phyloP scores from a whole-genome alignment of 1,140 invertebrate genomes.

The Lerema accius region DNA sequence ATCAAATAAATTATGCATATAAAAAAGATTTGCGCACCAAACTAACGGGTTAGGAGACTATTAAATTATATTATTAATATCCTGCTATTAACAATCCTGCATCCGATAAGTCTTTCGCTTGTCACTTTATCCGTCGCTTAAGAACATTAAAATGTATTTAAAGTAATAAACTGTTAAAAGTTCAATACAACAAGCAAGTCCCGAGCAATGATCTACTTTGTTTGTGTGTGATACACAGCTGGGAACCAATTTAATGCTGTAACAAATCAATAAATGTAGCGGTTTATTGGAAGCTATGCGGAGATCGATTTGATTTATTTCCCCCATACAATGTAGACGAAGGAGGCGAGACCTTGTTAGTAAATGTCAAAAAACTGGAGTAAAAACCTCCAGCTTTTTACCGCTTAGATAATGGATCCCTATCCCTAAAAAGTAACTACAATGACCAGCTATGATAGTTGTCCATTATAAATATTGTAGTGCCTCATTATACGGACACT shows the following conservation, averaged over 20 bases:
- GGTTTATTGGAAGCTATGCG: constrained; percentile 79
- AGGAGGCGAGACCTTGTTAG: constrained; percentile 75
- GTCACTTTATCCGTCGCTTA: too few relatives aligned
- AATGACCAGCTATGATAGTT: constrained; percentile 16
- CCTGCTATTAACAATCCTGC: too few relatives aligned
- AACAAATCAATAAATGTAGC: constrained; percentile 82
- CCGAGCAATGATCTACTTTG: constrained; percentile 50
- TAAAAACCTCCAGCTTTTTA: constrained; percentile 28
- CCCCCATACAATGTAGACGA: constrained; percentile 59
- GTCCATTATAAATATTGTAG: constrained; percentile 22
- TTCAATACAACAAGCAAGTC: constrained; percentile 39
- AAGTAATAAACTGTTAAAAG: constrained; percentile 19
- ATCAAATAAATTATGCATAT: too few relatives aligned
- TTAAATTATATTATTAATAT: too few relatives aligned
- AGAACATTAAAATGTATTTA: too few relatives aligned
- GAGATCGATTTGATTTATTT: constrained; percentile 80
- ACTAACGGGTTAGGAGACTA: too few relatives aligned
- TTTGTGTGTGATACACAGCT: constrained; percentile 62
- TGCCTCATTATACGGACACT: constrained; percentile 2
- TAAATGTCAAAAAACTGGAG: constrained; percentile 72
- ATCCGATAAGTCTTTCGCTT: too few relatives aligned
- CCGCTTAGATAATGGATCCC: constrained; percentile 20
- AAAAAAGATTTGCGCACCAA: too few relatives aligned
- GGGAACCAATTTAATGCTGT: constrained; percentile 81
- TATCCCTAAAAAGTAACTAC: constrained; percentile 14